A percentile compares a stretch with the other conserved stretches of the same genome.
phyloP scores from a whole-genome alignment of 2,888 invertebrate genomes.

The Scrobipalpa atriplicella region DNA sequence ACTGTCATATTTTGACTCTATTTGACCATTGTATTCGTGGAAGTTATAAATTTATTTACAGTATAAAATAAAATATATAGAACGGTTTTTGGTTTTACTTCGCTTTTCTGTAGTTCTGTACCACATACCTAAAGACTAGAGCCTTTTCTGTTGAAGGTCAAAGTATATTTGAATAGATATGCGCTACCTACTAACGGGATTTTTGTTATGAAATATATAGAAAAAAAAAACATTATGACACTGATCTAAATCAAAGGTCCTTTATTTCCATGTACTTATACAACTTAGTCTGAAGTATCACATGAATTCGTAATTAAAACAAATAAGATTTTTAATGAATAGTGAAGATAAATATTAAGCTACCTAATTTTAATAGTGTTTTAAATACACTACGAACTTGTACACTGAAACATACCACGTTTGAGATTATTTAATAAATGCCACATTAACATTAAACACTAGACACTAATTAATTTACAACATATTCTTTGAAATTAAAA shows the following conservation, averaged over 20 bases:
- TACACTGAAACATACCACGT: conserved; percentile 47
- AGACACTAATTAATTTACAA: conserved; percentile 40
- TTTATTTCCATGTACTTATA: conserved; percentile 72
- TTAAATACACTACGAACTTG: conserved; percentile 55
- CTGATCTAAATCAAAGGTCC: conserved; percentile 55
- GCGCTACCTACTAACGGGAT: too few relatives aligned
- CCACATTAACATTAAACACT: conserved; percentile 46
- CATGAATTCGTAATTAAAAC: conserved; percentile 68
- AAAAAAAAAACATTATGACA: conserved; percentile 8
- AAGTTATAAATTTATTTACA: not conserved
- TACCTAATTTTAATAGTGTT: conserved; percentile 53
- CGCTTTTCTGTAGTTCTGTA: not conserved
- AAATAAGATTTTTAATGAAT: conserved; percentile 51
- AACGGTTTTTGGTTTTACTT: not conserved
- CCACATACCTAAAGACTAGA: not conserved
- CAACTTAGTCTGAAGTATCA: conserved; percentile 75
- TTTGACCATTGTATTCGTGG: not conserved
- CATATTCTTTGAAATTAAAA: conserved; percentile 39
- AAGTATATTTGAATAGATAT: too few relatives aligned
- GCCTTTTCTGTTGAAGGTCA: too few relatives aligned
- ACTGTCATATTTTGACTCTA: not conserved
- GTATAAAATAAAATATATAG: not conserved
- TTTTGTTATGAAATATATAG: not conserved
- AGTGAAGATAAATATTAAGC: conserved; percentile 63
- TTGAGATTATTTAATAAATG: conserved; percentile 61